Evolutionary conservation across 2,797 vertebrate genomes (phyloP).

Genomic region (Ceyx erithaca): DNA sequence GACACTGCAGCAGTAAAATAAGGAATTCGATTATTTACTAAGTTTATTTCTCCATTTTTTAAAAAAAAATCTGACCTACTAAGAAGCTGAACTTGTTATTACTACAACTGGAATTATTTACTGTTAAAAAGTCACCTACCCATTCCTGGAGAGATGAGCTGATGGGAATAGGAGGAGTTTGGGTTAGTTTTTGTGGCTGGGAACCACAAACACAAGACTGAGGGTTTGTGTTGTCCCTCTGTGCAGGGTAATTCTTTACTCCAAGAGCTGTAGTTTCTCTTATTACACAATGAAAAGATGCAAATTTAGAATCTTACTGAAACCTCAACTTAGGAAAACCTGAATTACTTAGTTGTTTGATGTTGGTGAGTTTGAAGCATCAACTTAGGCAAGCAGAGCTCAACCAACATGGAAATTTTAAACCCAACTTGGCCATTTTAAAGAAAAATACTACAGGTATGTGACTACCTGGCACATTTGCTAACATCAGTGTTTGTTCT

Average conservation of each 20-base stretch:
- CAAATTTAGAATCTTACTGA: neutral
- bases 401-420: neutral
- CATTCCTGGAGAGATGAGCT: neutral
- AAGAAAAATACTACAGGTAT: neutral
- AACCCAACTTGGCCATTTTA: neutral
- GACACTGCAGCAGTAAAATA: accelerated
- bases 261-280: neutral
- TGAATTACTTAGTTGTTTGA: neutral
- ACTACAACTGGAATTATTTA: neutral
- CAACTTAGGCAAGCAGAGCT: neutral
- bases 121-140: neutral
- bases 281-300: neutral
- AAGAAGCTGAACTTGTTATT: neutral
- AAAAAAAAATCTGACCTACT: neutral
- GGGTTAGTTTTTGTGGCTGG: neutral
- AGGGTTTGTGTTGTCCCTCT: neutral
- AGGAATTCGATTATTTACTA: neutral
- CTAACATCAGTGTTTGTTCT: neutral
- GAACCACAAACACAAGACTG: neutral
- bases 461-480: slow-evolving; percentile 57
- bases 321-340: neutral
- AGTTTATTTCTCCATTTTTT: neutral
- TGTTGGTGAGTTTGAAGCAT: neutral
- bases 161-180: neutral
- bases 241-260: neutral